A percentile compares a stretch with the other conserved stretches of the same genome.
These are phyloP conservation scores for Scytalopus superciliaris DNA, from an alignment of 2,113 vertebrate genomes.

Conservation along the genomic window DNA sequence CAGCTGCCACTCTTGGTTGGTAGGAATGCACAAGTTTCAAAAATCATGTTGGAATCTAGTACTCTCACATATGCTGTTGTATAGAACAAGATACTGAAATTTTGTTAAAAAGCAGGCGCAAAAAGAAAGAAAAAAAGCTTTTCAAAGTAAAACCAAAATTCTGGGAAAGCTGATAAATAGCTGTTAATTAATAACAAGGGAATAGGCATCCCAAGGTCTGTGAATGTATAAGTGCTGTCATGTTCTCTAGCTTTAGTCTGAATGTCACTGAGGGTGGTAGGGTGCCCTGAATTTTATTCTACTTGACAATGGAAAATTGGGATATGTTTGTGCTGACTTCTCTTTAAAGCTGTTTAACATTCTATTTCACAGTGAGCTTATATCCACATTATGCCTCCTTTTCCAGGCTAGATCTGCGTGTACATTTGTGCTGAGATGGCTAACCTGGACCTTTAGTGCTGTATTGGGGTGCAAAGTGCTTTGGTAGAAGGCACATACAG, in stretches of 20 bases:
- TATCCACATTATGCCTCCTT: not conserved
- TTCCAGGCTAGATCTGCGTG: not conserved
- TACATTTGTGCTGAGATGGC: not conserved
- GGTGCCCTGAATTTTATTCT: not conserved
- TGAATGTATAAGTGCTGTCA: rapidly evolving
- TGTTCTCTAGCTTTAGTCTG: not conserved
- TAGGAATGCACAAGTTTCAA: not conserved
- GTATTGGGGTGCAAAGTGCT: not conserved
- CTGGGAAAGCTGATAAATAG: not conserved
- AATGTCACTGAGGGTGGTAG: not conserved
- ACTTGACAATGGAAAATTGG: not conserved
- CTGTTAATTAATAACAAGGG: not conserved
- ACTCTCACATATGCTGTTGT: too few relatives aligned
- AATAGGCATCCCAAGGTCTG: not conserved
- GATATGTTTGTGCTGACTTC: not conserved
- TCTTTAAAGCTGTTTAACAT: not conserved
- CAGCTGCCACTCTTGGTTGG: not conserved
- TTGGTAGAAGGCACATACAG: not conserved
- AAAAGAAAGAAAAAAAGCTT: not conserved
- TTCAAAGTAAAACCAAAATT: not conserved
- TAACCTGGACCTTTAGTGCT: not conserved
- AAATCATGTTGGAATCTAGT: not conserved
- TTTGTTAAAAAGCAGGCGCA: not conserved
- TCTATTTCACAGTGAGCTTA: not conserved
- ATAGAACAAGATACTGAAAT: not conserved